Evolutionary conservation across 2,888 invertebrate genomes (phyloP).

Genomic region (Hymenopus coronatus): DNA sequence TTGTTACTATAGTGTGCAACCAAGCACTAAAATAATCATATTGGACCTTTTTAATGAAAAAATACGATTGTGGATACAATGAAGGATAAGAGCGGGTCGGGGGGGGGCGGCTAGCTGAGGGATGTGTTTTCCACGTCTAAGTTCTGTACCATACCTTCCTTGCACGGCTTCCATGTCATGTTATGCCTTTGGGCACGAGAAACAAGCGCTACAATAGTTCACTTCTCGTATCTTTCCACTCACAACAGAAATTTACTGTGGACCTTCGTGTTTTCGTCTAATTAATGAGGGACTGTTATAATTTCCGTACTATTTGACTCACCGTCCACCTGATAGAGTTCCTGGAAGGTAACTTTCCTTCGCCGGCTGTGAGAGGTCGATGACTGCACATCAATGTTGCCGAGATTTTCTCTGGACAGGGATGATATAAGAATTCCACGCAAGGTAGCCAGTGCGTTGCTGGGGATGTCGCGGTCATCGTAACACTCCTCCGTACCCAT

Average conservation of each 20-base stretch:
- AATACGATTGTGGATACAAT: no score
- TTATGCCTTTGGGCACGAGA: no score
- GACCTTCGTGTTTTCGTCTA: background rate
- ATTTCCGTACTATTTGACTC: background rate
- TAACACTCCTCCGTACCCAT: constrained; percentile 31
- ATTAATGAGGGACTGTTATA: background rate
- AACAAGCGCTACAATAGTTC: no score
- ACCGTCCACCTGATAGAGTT: constrained; percentile 25
- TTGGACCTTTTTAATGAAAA: no score
- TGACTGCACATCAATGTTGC: constrained; percentile 36
- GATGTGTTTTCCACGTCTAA: background rate
- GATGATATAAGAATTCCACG: constrained; percentile 56
- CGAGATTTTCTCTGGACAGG: constrained; percentile 56
- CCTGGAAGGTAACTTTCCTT: constrained; percentile 39
- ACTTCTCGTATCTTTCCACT: no score
- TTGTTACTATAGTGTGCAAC: no score
- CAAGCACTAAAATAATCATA: no score
- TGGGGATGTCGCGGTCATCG: constrained; percentile 23
- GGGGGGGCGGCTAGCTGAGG: no score
- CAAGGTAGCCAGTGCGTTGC: constrained; percentile 52
- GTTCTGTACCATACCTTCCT: background rate
- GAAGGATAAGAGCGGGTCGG: no score
- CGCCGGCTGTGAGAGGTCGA: constrained; percentile 35
- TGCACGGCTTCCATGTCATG: background rate
- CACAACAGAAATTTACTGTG: background rate